Evolutionary conservation across 2,888 invertebrate species (phyloP).

Genomic region (Drosophila neonasuta): DNA sequence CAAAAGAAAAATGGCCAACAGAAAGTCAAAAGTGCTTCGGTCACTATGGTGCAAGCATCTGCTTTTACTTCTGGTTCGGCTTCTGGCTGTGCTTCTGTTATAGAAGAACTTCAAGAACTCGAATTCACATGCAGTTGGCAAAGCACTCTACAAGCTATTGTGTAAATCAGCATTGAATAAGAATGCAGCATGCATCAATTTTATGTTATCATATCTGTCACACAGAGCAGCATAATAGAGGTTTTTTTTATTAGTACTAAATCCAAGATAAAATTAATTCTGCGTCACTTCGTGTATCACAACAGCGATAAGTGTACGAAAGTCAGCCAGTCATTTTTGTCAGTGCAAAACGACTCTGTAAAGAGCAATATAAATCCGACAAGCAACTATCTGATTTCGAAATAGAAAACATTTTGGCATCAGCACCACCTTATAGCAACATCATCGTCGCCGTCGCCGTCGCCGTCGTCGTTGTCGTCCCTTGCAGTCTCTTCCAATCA

Average conservation of each 20-base stretch:
- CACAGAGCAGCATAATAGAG: not conserved
- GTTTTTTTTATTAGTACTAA: no score
- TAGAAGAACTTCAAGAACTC: not conserved
- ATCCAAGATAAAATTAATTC: not conserved
- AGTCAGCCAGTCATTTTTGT: conserved; percentile 15
- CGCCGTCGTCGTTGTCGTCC: not conserved
- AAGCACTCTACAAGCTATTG: conserved; percentile 10
- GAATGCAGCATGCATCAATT: conserved; percentile 19
- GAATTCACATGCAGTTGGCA: not conserved
- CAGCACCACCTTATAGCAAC: conserved; percentile 9
- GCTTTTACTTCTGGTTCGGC: conserved; percentile 1
- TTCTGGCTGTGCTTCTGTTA: not conserved
- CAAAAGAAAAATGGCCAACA: conserved; percentile 15
- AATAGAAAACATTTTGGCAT: conserved; percentile 39
- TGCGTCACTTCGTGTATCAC: not conserved
- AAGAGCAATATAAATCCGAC: conserved; percentile 37
- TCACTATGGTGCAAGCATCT: conserved; percentile 21
- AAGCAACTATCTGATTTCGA: conserved; percentile 26
- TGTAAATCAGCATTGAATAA: conserved; percentile 45
- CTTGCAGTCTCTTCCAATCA: conserved; percentile 17
- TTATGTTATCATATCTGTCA: conserved; percentile 26
- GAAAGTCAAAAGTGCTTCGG: conserved; percentile 36
- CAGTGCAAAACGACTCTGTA: conserved; percentile 42
- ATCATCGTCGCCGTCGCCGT: not conserved
- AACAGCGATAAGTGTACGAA: not conserved